Evolutionary conservation across 2,113 vertebrate genomes (phyloP).

Genomic region (Athene noctua): DNA sequence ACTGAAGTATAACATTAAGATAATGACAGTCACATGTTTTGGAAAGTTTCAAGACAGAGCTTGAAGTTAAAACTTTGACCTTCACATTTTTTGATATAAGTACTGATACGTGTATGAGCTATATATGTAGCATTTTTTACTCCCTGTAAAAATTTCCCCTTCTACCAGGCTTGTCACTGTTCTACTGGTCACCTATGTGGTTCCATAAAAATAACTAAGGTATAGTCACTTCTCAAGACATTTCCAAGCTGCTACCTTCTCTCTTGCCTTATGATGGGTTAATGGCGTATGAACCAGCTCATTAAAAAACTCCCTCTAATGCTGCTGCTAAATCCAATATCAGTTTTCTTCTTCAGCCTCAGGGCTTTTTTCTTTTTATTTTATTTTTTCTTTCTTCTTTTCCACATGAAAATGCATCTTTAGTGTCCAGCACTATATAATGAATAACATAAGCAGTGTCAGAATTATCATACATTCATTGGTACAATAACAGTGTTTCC

Average conservation of each 20-base stretch:
- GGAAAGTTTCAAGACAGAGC: neutral
- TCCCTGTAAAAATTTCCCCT: neutral
- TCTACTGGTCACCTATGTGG: fast-evolving
- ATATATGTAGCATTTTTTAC: neutral
- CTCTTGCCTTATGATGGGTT: neutral
- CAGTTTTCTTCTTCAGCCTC: neutral
- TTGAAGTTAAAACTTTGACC: neutral
- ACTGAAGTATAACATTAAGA: neutral
- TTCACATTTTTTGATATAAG: neutral
- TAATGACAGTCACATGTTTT: neutral
- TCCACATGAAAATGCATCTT: neutral
- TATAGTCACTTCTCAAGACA: neutral
- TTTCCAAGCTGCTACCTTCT: neutral
- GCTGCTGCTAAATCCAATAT: conserved; percentile 21
- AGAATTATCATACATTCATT: neutral
- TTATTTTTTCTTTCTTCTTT: neutral
- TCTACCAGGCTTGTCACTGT: neutral
- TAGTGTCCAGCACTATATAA: neutral
- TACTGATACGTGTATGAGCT: neutral
- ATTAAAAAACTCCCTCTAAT: neutral
- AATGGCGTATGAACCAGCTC: neutral
- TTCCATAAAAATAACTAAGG: neutral
- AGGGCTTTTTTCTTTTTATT: neutral
- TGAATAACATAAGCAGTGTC: neutral
- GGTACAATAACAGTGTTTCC: neutral